Evolutionary conservation across 1,140 invertebrate genomes (phyloP).

Genomic region (Riptortus pedestris): DNA sequence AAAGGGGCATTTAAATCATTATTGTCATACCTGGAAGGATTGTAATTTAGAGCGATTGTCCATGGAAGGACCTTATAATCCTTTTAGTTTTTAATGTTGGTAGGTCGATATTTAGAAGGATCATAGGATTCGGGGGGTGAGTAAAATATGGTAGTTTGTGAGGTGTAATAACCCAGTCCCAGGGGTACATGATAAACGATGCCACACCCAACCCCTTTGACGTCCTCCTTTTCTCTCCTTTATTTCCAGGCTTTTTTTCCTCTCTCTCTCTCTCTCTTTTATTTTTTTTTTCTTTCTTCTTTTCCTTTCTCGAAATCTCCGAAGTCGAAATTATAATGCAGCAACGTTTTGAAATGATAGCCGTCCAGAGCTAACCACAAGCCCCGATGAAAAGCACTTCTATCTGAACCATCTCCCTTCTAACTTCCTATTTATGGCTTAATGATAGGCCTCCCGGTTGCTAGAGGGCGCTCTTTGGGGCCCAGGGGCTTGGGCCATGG

Average conservation of each 20-base stretch:
- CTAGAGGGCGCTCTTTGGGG: background rate
- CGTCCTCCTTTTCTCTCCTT: background rate
- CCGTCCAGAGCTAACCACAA: background rate
- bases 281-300: too few species aligned
- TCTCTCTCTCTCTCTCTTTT: background rate
- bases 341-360: conserved; percentile 5
- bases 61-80: conserved; percentile 1
- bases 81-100: background rate
- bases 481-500: too few species aligned
- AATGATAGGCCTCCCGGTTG: background rate
- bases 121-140: conserved; percentile 2
- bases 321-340: conserved; percentile 8
- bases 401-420: conserved; percentile 4
- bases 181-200: conserved; percentile 6
- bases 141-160: conserved; percentile 1
- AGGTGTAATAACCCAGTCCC: conserved; percentile 7
- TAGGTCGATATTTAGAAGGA: conserved; percentile 1
- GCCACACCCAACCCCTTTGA: conserved; percentile 1
- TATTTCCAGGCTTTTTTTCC: too few species aligned
- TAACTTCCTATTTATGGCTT: conserved; percentile 8
- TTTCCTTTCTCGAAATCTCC: conserved; percentile 5
- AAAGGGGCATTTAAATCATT: too few species aligned
- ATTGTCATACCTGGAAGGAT: too few species aligned
- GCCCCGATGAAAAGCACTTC: conserved; percentile 5
- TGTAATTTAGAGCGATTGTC: too few species aligned